Base-by-base conservation (phyloP, 2,113 vertebrate species). In the Theropithecus gelada region DNA sequence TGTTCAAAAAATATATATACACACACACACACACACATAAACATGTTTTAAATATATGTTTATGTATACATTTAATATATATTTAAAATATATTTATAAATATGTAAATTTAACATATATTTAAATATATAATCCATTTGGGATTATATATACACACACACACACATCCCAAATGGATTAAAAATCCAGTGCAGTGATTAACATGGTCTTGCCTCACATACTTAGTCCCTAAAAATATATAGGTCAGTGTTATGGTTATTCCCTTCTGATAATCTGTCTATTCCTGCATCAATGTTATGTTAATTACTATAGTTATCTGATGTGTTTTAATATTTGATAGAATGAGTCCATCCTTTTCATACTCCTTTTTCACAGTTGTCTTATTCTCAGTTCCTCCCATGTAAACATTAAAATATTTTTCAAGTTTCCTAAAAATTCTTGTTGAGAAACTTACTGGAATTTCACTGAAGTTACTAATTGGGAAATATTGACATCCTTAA, bases 351-450 rank as follows among this genome's bases (percentile, higher is more conserved):
- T 45, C 32, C 1, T 32, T 73, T 88, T 85, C 27, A 32, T 76
- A 22, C 40, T 95, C n/a, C 35, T 73, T 84, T 84, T 78, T 38
- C 3, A 20, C 11, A 95, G 5, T 89, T 57, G 6, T 59, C 38
- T 38, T 75, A 27, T n/a, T 92, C 55, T 93, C 35, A 76, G 22
- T 43, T 66, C 38, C n/a, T 64, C 66, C 17, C 32, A 59, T 30
- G 27, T 64, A 66, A 78, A 73, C 84, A 75, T 55, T 93, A 64
- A 75, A 72, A 12, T 70, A 12, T 70, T 87, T 89, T 91, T 88
- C 45, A 93, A 27, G 6, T 92, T 91, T 89, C 80, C 72, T 90
- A 95, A 88, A 76, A 92, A 55, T 61, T 76, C 16, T 89, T 84
- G 3, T 91, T 50, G 48, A 61, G 70, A 48, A 22, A 79, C 75